Percentiles rank a stretch among this genome's conserved stretches.
These are phyloP conservation scores for Rhamphomyia laevipes DNA, from an alignment of 2,888 invertebrate genomes.

Conservation along the genomic window DNA sequence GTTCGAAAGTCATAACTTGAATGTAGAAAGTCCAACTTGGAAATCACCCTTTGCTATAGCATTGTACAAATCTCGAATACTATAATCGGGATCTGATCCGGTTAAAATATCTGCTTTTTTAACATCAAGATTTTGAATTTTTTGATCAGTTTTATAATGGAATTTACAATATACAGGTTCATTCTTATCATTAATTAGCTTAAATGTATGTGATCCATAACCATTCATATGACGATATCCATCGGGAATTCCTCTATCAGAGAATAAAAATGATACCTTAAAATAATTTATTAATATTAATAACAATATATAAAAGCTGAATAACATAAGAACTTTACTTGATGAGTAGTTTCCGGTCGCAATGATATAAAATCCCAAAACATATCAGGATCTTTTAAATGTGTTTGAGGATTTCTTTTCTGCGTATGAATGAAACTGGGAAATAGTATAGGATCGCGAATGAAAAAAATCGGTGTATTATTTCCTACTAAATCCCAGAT, in stretches of 20 bases:
- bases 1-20: constrained; percentile 81
- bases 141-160: constrained; percentile 87
- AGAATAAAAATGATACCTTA: constrained; percentile 58
- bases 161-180: constrained; percentile 80
- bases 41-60: constrained; percentile 63
- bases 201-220: constrained; percentile 90
- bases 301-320: no score
- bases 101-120: constrained; percentile 40
- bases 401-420: constrained; percentile 87
- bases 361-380: constrained; percentile 92
- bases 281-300: not conserved
- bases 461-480: constrained; percentile 88
- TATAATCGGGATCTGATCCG: constrained; percentile 76
- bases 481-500: constrained; percentile 90
- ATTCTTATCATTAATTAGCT: constrained; percentile 67
- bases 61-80: constrained; percentile 80
- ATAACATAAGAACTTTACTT: no score
- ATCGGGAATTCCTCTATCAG: constrained; percentile 88
- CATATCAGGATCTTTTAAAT: constrained; percentile 86
- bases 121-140: constrained; percentile 60
- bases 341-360: constrained; percentile 79
- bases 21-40: constrained; percentile 74
- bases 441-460: constrained; percentile 81
- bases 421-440: constrained; percentile 95
- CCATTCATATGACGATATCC: constrained; percentile 92